Evolutionary conservation across 1,140 invertebrate species (phyloP).

Genomic region (Colletes gigas): DNA sequence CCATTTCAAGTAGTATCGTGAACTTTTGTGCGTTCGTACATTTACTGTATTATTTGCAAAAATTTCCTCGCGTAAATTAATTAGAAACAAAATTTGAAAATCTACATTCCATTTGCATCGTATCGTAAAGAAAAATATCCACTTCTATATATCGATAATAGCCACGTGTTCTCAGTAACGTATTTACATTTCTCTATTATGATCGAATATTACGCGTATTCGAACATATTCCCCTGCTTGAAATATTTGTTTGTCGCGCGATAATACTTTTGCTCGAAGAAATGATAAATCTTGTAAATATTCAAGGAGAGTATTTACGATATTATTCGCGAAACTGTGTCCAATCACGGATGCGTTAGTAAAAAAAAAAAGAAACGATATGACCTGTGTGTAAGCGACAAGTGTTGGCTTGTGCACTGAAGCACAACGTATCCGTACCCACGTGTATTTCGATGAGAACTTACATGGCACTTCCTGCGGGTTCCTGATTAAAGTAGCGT

Average conservation of each 20-base stretch:
- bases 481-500: constrained; percentile 72
- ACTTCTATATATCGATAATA: background rate
- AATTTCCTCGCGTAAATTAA: background rate
- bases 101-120: background rate
- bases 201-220: background rate
- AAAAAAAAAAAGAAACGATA: background rate
- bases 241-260: background rate
- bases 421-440: constrained; percentile 61
- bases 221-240: background rate
- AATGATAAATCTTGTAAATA: background rate
- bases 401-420: constrained; percentile 57
- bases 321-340: background rate
- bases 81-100: background rate
- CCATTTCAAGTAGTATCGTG: constrained; percentile 17
- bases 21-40: too few species aligned
- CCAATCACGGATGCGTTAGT: constrained; percentile 11
- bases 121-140: background rate
- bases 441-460: constrained; percentile 70
- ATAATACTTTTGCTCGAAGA: background rate
- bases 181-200: background rate
- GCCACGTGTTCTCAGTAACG: too few species aligned
- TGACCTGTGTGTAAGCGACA: constrained; percentile 50
- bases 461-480: constrained; percentile 77
- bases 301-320: background rate
- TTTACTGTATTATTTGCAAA: background rate